A percentile compares a stretch with the other conserved stretches of the same genome.
Conservation (phyloP, 2,888 invertebrate genomes). For the Agrotis segetum region DNA sequence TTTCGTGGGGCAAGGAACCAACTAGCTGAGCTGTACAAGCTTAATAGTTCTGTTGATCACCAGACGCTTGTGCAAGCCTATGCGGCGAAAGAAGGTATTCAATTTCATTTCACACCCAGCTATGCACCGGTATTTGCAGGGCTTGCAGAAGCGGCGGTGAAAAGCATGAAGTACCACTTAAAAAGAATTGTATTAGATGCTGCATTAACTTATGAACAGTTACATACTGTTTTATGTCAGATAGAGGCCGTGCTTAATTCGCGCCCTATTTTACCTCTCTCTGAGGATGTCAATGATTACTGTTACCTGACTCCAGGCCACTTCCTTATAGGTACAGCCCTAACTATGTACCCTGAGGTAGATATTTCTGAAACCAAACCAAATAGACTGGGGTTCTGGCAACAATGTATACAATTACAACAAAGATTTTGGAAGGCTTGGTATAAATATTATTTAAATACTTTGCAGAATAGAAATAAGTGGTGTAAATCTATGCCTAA, state of each 20-base stretch:
- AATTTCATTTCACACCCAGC: not conserved
- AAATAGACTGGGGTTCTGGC: not conserved
- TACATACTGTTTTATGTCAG: conserved; percentile 6
- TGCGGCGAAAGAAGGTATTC: conserved; percentile 1
- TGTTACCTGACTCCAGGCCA: conserved; percentile 3
- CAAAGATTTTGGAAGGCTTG: conserved; percentile 6
- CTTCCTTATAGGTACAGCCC: not conserved
- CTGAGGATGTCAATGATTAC: conserved; percentile 3
- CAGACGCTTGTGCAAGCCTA: conserved; percentile 5
- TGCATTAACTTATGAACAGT: conserved; percentile 4
- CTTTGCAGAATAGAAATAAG: conserved; percentile 3
- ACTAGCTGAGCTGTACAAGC: conserved; percentile 1
- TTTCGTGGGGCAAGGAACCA: no score
- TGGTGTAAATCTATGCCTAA: conserved; percentile 5
- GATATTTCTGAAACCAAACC: not conserved
- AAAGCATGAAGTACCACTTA: conserved; percentile 9
- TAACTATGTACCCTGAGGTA: not conserved
- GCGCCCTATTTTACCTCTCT: conserved; percentile 4
- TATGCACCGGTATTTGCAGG: not conserved
- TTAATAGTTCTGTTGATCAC: conserved; percentile 1
- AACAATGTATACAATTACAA: conserved; percentile 7
- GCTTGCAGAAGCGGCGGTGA: not conserved
- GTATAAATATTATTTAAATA: conserved; percentile 10
- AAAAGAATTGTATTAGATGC: conserved; percentile 1
- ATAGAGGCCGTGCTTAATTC: conserved; percentile 4